A percentile compares a stretch with the other conserved stretches of the same genome.
Conservation (phyloP, 2,888 invertebrate genomes). For the Sabellastarte sp. region DNA sequence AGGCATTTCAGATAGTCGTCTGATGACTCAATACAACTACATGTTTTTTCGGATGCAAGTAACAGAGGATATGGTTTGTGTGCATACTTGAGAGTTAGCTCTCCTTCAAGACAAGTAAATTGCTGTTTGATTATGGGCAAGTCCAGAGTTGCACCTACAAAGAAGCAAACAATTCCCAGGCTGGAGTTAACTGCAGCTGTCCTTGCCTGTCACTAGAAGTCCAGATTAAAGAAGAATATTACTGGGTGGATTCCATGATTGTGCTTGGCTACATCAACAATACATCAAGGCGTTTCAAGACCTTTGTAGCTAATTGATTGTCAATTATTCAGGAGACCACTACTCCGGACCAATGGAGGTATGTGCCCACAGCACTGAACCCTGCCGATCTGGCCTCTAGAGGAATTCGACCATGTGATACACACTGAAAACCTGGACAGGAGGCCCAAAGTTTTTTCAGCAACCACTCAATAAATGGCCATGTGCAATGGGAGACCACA, state of each 20-base stretch:
- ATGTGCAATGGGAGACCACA: not conserved
- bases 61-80: not conserved
- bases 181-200: not conserved
- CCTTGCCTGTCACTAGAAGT: not conserved
- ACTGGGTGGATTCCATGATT: not conserved
- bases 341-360: not conserved
- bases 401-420: not conserved
- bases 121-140: not conserved
- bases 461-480: not conserved
- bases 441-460: not conserved
- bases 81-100: not conserved
- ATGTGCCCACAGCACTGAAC: not conserved
- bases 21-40: not conserved
- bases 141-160: not conserved
- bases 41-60: not conserved
- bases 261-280: not conserved
- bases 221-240: too few relatives aligned
- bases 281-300: not conserved
- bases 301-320: conserved; percentile 3
- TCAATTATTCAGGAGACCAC: not conserved
- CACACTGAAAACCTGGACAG: not conserved
- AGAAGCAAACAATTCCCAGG: not conserved
- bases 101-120: not conserved
- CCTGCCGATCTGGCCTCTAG: not conserved
- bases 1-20: not conserved